Percentiles rank a stretch among this genome's conserved stretches.
These are phyloP conservation scores for Phania funesta DNA, from an alignment of 2,888 invertebrate genomes.

Conservation along the genomic window DNA sequence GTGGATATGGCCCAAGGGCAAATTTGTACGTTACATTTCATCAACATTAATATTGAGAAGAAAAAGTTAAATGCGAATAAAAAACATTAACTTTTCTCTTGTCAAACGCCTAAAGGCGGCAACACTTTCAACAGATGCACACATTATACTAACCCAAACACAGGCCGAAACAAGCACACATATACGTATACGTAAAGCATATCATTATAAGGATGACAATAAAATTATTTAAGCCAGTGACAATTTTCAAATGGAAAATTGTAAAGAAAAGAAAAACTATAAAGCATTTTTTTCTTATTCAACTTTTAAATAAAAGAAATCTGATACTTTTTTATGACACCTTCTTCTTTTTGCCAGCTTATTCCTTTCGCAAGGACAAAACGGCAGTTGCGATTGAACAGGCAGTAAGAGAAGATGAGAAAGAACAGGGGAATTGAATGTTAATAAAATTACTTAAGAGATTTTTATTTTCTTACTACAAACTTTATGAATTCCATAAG, in stretches of 20 bases:
- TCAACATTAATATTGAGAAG: conserved; percentile 43
- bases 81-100: conserved; percentile 68
- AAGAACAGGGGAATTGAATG: conserved; percentile 40
- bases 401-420: neutral
- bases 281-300: conserved; percentile 8
- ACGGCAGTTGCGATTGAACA: neutral
- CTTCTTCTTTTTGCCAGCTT: conserved; percentile 27
- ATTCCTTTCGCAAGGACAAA: neutral
- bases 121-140: conserved; percentile 61
- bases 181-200: conserved; percentile 35
- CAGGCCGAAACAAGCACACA: neutral
- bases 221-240: conserved; percentile 70
- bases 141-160: conserved; percentile 10
- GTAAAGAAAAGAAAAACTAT: conserved; percentile 19
- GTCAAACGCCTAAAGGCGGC: conserved; percentile 71
- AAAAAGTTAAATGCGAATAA: conserved; percentile 64
- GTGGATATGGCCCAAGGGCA: conserved; percentile 54
- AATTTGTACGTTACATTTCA: conserved; percentile 36
- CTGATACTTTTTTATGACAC: conserved; percentile 72
- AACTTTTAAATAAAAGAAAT: conserved; percentile 68
- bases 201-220: conserved; percentile 70
- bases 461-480: conserved; percentile 39
- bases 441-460: conserved; percentile 64
- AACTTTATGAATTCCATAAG: conserved; percentile 44
- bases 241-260: conserved; percentile 56